Base-by-base conservation (phyloP, 1,140 invertebrate species). In the Hycleus phaleratus region DNA sequence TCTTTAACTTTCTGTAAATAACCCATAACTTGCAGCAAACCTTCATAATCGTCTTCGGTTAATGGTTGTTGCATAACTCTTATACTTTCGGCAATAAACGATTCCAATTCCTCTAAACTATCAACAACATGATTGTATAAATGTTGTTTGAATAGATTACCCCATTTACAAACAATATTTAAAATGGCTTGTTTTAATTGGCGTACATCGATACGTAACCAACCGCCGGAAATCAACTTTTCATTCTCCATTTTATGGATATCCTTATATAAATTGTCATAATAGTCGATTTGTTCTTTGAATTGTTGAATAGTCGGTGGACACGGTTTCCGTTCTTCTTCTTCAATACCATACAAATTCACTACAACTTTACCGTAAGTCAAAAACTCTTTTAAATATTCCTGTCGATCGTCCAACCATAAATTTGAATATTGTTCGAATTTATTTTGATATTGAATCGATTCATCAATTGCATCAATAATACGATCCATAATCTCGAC, bases 81-180 rank as follows among this genome's bases (percentile, higher is more conserved):
- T 6, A 78, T 75, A 0, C 82, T 77, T 62, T 84, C 80, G 4
- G 70, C 71, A 42, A 83, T 81, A 61, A 85, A 85, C n/a, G 75
- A 73, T 62, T 83, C 79, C 4, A 85, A 64, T 40, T 83, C 80
- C 55, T 80, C 72, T 32, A 80, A 58, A 57, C 73, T 74, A 6
- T 78, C 87, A n/a, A 89, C 92, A 0, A 95, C 93, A 67, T 88
- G 87, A 70, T 93, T 85, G 49, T 95, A 89, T 4, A 97, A 79
- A 80, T 97, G 90, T 69, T 93, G 85, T 74, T 97, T 97, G 73
- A 95, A 97, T 86, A 95, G 91, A 64, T 88, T 88, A 8, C 91
- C 91, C 95, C 95, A 97, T 75, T 91, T 91, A 67, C 93, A 87
- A 48, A 94, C 87, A 18, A 85, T 91, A 71, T 95, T 94, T 39